These are phyloP conservation scores for Fringilla coelebs DNA, from an alignment of 2,797 vertebrate genomes.

Conservation along the genomic window DNA sequence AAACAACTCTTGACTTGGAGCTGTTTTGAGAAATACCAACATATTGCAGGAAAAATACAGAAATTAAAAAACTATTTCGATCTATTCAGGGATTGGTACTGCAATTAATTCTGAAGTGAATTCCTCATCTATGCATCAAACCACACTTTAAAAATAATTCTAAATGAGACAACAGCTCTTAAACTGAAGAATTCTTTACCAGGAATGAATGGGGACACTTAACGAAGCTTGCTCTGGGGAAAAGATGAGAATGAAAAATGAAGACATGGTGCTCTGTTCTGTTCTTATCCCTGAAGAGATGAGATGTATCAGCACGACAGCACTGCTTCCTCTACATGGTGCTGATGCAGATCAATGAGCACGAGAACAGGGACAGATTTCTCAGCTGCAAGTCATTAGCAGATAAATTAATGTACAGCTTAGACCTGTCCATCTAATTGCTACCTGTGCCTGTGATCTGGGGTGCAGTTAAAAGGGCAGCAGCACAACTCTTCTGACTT, in stretches of 20 bases:
- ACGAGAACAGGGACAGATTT: neutral
- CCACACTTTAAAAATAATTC: neutral
- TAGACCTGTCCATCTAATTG: neutral
- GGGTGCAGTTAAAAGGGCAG: neutral
- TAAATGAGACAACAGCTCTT: neutral
- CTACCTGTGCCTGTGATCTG: neutral
- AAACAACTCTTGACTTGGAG: neutral
- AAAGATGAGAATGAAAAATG: neutral
- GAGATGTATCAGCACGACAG: neutral
- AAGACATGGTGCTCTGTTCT: neutral
- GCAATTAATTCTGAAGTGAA: rapidly evolving
- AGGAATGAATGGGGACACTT: neutral
- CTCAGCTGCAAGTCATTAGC: neutral
- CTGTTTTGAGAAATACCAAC: neutral
- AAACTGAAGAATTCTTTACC: neutral
- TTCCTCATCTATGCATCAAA: neutral
- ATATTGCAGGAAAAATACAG: neutral
- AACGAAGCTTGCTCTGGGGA: neutral
- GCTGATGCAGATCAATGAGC: neutral
- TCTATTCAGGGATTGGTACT: neutral
- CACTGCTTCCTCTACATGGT: neutral
- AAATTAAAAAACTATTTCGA: neutral
- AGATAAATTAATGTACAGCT: neutral
- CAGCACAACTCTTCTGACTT: neutral
- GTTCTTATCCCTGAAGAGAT: neutral